A percentile compares a stretch with the other conserved stretches of the same genome.
Conservation (phyloP, 2,113 vertebrate genomes). For the Psammodynastes pulverulentus region DNA sequence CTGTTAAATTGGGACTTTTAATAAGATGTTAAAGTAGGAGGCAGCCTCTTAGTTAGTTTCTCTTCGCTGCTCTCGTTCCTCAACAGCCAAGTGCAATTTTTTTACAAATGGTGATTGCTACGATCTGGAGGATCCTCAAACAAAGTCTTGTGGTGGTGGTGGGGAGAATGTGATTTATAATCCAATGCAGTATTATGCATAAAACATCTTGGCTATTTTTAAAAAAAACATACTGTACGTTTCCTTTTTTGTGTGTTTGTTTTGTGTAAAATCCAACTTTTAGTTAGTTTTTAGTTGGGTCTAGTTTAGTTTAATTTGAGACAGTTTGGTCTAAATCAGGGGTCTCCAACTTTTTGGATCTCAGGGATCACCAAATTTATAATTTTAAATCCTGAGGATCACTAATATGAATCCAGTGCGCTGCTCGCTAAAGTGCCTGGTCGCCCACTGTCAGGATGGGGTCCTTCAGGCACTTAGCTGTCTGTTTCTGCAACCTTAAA, state of each 20-base stretch:
- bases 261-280: slow-evolving; percentile 33
- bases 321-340: too few relatives aligned
- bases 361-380: too few relatives aligned
- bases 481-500: too few relatives aligned
- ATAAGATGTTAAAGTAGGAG: background rate
- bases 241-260: slow-evolving; percentile 28
- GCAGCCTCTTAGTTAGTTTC: slow-evolving; percentile 8
- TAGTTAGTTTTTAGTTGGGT: background rate
- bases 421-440: too few relatives aligned
- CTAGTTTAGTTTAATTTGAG: background rate
- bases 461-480: too few relatives aligned
- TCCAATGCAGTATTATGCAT: background rate
- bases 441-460: too few relatives aligned
- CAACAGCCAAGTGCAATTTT: slow-evolving; percentile 21
- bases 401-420: too few relatives aligned
- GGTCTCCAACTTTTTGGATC: too few relatives aligned
- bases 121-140: slow-evolving; percentile 28
- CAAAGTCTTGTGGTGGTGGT: slow-evolving; percentile 27
- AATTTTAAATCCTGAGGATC: too few relatives aligned
- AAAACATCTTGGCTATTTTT: slow-evolving; percentile 13
- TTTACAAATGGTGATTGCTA: background rate
- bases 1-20: slow-evolving; percentile 27
- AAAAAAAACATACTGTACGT: slow-evolving; percentile 39
- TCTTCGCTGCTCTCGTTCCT: slow-evolving; percentile 19
- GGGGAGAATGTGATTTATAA: background rate